phyloP scores from a whole-genome alignment of 2,797 vertebrate genomes.

The Crocodylus rhombifer region DNA sequence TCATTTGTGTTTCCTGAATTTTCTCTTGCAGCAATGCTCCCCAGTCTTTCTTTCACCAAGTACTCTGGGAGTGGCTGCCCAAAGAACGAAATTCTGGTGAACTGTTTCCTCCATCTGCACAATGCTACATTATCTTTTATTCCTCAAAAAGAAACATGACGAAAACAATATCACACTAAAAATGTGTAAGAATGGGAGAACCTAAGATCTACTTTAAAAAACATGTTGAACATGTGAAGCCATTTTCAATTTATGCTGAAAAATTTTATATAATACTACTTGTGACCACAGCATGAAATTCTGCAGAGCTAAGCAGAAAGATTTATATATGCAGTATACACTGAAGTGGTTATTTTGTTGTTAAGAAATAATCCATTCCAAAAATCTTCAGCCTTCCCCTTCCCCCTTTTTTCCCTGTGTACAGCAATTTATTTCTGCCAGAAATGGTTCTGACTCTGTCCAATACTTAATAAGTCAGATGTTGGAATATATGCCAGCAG shows the following conservation, averaged over 20 bases:
- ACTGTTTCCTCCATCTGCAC: not conserved
- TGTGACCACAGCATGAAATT: not conserved
- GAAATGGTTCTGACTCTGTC: slow-evolving; percentile 38
- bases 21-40: not conserved
- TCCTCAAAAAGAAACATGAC: not conserved
- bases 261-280: not conserved
- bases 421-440: slow-evolving; percentile 55
- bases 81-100: not conserved
- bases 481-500: slow-evolving; percentile 40
- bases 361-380: not conserved
- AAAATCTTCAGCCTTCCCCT: not conserved
- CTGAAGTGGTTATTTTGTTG: not conserved
- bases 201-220: not conserved
- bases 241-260: not conserved
- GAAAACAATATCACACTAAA: not conserved
- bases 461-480: slow-evolving; percentile 59
- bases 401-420: slow-evolving; percentile 14
- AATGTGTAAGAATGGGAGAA: not conserved
- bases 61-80: not conserved
- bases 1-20: not conserved
- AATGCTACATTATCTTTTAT: not conserved
- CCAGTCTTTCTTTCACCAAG: accelerated
- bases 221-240: not conserved
- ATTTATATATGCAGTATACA: not conserved
- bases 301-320: slow-evolving; percentile 29